Percentiles rank a stretch among this genome's conserved stretches.
phyloP scores from a whole-genome alignment of 1,140 invertebrate genomes.

The Leptopilina boulardi region DNA sequence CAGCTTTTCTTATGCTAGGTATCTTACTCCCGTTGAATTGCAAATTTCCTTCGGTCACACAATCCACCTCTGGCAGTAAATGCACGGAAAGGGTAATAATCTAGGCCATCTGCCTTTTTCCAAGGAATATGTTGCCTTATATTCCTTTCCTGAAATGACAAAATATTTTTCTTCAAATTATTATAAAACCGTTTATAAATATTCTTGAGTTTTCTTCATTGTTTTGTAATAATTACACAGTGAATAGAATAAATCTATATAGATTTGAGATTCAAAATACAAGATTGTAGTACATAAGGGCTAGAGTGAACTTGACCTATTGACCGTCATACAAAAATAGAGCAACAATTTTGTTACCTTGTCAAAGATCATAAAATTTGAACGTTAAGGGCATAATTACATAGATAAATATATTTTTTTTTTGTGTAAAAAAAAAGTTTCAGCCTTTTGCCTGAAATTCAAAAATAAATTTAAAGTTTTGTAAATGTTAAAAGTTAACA shows the following conservation, averaged over 20 bases:
- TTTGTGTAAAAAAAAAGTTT: neutral
- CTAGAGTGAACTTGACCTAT: neutral
- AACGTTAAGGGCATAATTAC: neutral
- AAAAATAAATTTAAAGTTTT: neutral
- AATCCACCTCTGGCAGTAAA: slow-evolving; percentile 16
- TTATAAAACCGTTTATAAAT: too few relatives aligned
- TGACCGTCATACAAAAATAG: slow-evolving; percentile 7
- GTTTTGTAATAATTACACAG: too few relatives aligned
- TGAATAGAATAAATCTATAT: neutral
- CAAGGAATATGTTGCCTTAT: neutral
- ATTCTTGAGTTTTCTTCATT: neutral
- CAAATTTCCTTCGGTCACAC: slow-evolving; percentile 13
- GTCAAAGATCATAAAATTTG: neutral
- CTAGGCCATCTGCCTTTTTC: slow-evolving; percentile 12
- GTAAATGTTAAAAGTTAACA: neutral
- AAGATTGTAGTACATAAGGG: neutral
- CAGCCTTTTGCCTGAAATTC: neutral
- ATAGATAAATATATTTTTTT: neutral
- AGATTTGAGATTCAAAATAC: neutral
- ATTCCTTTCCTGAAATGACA: slow-evolving; percentile 7
- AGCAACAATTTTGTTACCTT: slow-evolving; percentile 3
- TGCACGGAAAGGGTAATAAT: slow-evolving; percentile 9
- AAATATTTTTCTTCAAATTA: neutral
- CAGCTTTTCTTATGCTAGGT: neutral
- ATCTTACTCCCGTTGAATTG: neutral